phyloP scores from a whole-genome alignment of 2,113 vertebrate genomes.

The Bubo blakistoni region DNA sequence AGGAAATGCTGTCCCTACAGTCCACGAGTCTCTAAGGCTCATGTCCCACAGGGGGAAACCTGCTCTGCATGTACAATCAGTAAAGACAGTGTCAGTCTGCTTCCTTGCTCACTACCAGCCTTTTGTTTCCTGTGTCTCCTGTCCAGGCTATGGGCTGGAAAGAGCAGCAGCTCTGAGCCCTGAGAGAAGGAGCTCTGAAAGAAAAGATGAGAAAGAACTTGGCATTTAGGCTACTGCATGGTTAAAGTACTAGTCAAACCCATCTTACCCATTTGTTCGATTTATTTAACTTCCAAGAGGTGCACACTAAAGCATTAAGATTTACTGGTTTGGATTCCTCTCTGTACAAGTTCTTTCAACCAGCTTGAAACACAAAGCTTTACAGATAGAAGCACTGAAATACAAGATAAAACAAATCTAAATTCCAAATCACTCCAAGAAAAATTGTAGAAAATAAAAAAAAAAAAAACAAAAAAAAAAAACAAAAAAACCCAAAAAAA shows the following conservation, averaged over 20 bases:
- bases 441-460: neutral
- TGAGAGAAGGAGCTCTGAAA: neutral
- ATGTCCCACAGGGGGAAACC: neutral
- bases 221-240: neutral
- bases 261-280: slow-evolving; percentile 44
- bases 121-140: neutral
- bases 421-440: slow-evolving; percentile 67
- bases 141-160: neutral
- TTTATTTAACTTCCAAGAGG: slow-evolving; percentile 75
- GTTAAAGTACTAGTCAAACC: slow-evolving; percentile 17
- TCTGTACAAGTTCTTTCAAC: slow-evolving; percentile 63
- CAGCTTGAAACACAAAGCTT: slow-evolving; percentile 61
- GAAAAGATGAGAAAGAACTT: neutral
- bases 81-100: neutral
- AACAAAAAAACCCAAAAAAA: neutral
- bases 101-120: neutral
- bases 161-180: slow-evolving; percentile 13
- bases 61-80: neutral
- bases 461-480: too few species aligned
- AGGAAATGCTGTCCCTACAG: neutral
- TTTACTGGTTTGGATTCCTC: slow-evolving; percentile 55
- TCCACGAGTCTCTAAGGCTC: neutral
- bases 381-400: slow-evolving; percentile 66
- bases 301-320: slow-evolving; percentile 68
- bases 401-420: slow-evolving; percentile 68